Evolutionary conservation across 2,888 invertebrate species (phyloP), one percentile per base, ranked within the genome.

Genomic region (Calliphora vomitoria): DNA sequence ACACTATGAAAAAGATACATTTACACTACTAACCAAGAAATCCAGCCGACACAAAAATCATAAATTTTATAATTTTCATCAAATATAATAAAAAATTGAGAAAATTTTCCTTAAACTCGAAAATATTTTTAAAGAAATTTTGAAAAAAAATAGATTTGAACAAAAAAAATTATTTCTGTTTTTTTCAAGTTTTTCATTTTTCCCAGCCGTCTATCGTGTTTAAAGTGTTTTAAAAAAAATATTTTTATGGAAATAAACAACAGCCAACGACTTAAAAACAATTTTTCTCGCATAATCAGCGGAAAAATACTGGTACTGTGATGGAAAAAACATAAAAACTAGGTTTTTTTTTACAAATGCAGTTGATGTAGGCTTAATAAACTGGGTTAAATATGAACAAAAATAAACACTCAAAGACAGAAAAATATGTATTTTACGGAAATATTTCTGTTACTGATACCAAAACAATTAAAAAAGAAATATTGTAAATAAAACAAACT

Each of bases 261-360:
- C 58, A 58, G 18, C 31, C 10, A 31, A 58, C 13, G 13, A 13
- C 8, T 50, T 50, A 4, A 25, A 25, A 11, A 31, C 11, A 13
- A 25, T 13, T 31, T 25, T 58, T 58, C 58, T 58, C 25, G 58
- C 58, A 11, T 58, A 58, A 58, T 58, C 58, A 58, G 58, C 58
- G 13, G 11, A 58, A 58, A 58, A 58, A 58, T 58, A 58, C 58
- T 58, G 25, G 25, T 20, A 25, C 4, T 50, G 11, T 15, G 5
- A 15, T 20, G 58, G 25, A n/a, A 2, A 13, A 25, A 58, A 55
- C 15, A 53, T 50, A 18, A 20, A 58, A 53, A 58, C 58, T 58
- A 13, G 10, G 25, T 25, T 58, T 58, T 58, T n/a, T 58, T 20
- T 4, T 8, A 20, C 0, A 8, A 8, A 55, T 10, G 25, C 58